Evolutionary conservation across 2,797 vertebrate genomes (phyloP).

Genomic region (Leontopithecus rosalia): DNA sequence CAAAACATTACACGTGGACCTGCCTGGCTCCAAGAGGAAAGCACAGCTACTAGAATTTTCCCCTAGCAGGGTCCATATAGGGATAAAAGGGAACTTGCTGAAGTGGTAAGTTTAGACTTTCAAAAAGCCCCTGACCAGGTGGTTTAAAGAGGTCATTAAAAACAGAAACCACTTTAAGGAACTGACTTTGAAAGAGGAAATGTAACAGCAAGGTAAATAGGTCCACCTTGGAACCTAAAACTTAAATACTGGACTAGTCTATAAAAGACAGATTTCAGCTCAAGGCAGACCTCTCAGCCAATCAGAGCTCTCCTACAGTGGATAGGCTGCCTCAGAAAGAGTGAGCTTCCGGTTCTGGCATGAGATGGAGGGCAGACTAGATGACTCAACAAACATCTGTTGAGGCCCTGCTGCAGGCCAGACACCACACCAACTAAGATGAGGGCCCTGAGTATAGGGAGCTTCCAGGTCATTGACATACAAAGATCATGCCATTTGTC

Average conservation of each 20-base stretch:
- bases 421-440: background rate
- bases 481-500: background rate
- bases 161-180: background rate
- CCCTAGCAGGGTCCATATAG: background rate
- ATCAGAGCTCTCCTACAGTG: background rate
- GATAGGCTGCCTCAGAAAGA: background rate
- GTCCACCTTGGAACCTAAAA: background rate
- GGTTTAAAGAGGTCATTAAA: constrained; percentile 23
- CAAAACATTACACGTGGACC: accelerated
- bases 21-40: background rate
- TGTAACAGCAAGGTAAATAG: background rate
- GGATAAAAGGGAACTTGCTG: background rate
- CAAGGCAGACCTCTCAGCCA: background rate
- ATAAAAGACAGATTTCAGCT: background rate
- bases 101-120: background rate
- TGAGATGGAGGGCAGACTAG: background rate
- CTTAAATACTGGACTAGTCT: background rate
- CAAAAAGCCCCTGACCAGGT: background rate
- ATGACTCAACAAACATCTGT: background rate
- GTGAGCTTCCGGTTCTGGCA: background rate
- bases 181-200: constrained; percentile 31
- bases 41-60: background rate
- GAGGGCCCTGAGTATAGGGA: background rate
- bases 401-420: background rate
- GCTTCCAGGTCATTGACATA: background rate